Percentiles rank a stretch among this genome's conserved stretches.
Conservation (phyloP, 92 coral and sea anemone genomes). For the Epizoanthus fatuus region DNA sequence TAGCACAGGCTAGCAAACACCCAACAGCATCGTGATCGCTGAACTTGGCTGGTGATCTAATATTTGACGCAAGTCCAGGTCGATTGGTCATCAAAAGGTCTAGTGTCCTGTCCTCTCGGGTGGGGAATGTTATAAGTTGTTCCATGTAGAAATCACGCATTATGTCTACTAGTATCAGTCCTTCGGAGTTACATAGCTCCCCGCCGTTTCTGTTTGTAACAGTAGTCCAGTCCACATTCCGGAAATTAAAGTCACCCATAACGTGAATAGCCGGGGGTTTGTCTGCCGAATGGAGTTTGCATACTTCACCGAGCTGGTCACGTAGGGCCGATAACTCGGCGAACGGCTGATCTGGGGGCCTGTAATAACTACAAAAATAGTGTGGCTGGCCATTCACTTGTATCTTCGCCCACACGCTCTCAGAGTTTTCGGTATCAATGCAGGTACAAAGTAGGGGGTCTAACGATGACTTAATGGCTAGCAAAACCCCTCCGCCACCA, state of each 20-base stretch:
- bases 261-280: slow-evolving; percentile 4
- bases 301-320: slow-evolving; percentile 37
- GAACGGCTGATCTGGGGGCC: slow-evolving; percentile 7
- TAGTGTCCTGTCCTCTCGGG: background rate
- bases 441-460: background rate
- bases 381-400: background rate
- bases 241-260: slow-evolving; percentile 20
- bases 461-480: slow-evolving; percentile 14
- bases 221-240: background rate
- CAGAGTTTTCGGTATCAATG: background rate
- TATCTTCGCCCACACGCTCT: slow-evolving; percentile 2
- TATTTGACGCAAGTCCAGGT: too few species aligned
- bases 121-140: slow-evolving; percentile 4
- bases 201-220: slow-evolving; percentile 19
- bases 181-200: slow-evolving; percentile 13
- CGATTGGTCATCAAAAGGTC: background rate
- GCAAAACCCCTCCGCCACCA: slow-evolving; percentile 45
- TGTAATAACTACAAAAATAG: background rate
- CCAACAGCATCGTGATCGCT: background rate
- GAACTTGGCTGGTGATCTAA: too few species aligned
- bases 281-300: slow-evolving; percentile 11
- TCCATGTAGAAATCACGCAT: slow-evolving; percentile 4
- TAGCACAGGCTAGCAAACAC: background rate
- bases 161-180: background rate
- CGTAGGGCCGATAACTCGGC: slow-evolving; percentile 8